Evolutionary conservation across 2,113 vertebrate genomes (phyloP).

Genomic region (Craseonycteris thonglongyai): DNA sequence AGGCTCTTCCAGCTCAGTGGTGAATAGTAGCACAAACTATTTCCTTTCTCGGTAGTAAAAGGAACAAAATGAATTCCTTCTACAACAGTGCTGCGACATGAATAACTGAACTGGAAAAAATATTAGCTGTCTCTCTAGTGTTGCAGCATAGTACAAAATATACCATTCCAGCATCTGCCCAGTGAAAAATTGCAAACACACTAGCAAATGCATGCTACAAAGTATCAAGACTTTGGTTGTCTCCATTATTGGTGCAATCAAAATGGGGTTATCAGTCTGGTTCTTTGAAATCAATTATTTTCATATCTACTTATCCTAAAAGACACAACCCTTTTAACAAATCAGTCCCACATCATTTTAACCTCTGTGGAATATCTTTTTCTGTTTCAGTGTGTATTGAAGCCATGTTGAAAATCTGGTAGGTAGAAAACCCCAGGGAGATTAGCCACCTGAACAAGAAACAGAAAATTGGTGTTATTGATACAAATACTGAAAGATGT

Average conservation of each 20-base stretch:
- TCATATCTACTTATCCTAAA: neutral
- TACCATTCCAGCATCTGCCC: slow-evolving; percentile 1
- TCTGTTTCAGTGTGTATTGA: neutral
- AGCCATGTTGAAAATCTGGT: neutral
- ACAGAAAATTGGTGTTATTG: neutral
- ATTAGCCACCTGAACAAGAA: neutral
- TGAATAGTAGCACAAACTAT: neutral
- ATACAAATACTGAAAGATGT: neutral
- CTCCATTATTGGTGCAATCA: neutral
- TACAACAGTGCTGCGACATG: slow-evolving; percentile 17
- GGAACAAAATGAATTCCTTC: slow-evolving; percentile 45
- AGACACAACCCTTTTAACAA: neutral
- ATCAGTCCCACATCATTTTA: neutral
- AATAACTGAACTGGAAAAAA: slow-evolving; percentile 63
- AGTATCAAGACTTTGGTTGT: neutral
- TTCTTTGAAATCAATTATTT: slow-evolving; percentile 17
- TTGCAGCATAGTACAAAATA: slow-evolving; percentile 39
- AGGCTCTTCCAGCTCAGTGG: slow-evolving; percentile 21
- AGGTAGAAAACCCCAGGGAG: neutral
- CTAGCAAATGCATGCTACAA: neutral
- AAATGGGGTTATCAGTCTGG: neutral
- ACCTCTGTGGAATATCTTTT: neutral
- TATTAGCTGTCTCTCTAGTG: slow-evolving; percentile 48
- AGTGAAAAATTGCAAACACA: slow-evolving; percentile 16
- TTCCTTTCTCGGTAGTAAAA: slow-evolving; percentile 33